Evolutionary conservation across 2,797 vertebrate genomes (phyloP).

Genomic region (Cossypha niveicapilla): DNA sequence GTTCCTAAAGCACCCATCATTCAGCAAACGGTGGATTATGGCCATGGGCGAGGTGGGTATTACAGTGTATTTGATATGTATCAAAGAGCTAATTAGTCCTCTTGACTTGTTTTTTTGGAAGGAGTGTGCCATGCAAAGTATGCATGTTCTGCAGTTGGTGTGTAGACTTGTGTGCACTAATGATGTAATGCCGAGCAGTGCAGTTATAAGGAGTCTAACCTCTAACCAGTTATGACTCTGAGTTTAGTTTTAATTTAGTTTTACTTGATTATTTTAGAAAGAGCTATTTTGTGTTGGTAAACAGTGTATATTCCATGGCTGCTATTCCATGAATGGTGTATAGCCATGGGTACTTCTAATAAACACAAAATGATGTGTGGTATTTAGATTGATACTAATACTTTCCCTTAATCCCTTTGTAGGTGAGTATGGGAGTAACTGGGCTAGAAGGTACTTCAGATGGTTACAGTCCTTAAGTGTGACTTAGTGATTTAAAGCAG

Average conservation of each 20-base stretch:
- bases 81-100: not conserved
- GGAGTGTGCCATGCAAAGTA: not conserved
- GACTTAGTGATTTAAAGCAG: not conserved
- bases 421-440: not conserved
- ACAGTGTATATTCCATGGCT: not conserved
- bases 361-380: not conserved
- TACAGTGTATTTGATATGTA: not conserved
- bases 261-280: not conserved
- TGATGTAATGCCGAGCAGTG: not conserved
- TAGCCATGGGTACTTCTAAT: not conserved
- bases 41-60: slow-evolving; percentile 81
- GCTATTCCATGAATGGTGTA: not conserved
- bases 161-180: not conserved
- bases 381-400: not conserved
- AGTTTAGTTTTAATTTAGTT: not conserved
- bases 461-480: not conserved
- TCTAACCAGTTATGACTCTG: not conserved
- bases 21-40: slow-evolving; percentile 96
- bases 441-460: not conserved
- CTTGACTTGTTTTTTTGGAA: not conserved
- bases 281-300: not conserved
- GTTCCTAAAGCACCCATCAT: slow-evolving; percentile 78
- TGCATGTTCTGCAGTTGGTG: not conserved
- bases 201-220: not conserved
- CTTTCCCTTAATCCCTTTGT: not conserved